Evolutionary conservation across 2,113 vertebrate species (phyloP), one percentile per base, ranked within the genome.

Genomic region (Abramis brama): DNA sequence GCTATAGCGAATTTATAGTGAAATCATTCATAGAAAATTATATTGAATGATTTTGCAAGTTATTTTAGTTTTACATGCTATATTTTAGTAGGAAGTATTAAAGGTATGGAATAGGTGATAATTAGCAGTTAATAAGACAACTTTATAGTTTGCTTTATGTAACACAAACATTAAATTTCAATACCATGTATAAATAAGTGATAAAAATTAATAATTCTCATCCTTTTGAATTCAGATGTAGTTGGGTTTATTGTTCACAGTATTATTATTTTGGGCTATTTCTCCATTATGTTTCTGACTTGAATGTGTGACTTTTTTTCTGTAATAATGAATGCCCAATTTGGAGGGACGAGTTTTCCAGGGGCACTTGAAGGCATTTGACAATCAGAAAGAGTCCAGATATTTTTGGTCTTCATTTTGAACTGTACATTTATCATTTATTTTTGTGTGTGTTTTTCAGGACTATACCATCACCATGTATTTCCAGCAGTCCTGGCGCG

Each of bases 401-500:
- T 68, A 21, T 19, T 19, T 68, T 33, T 68, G 30, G 30, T 36
- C 30, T 70, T 36, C 30, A 36, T 19, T 36, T 36, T 70, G 17
- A 70, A 21, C 30, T 70, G 66, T 39, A 70, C 10, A 70, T 36
- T 0, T 39, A 70, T 36, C 0, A 5, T 36, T 21, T 5, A 5
- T 15, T 47, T 25, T 43, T 74, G 5, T 82, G 50, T 85, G 52
- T 75, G 45, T 75, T 62, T 86, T 33, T 21, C 92, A 98, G 97
- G 97, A 98, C 91, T 98, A 98, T 88, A 98, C 97, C 71, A 95
- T 98, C 90, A 98, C 97, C 90, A 98, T 98, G 96, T 98, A 98
- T 89, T 98, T 98, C 91, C 97, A 98, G 90, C 97, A 98, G 90
- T 97, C 97, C 15, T 98, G 97, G 97, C 96, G 97, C 83, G 97